Conservation (phyloP, 2,797 vertebrate species). For the Tauraco hartlaubi region DNA sequence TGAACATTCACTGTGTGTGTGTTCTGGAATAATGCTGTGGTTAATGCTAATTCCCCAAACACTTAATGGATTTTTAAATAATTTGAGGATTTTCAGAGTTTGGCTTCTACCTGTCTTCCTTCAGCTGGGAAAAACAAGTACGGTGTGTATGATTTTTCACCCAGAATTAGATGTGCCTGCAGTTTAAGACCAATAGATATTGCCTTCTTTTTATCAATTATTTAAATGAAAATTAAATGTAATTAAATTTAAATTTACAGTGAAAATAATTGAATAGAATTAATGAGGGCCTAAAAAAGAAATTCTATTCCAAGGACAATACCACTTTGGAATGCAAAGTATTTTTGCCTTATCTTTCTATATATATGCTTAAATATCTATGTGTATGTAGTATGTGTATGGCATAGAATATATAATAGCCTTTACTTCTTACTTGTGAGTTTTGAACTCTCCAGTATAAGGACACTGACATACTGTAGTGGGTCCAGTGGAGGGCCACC, state of each 20-base stretch:
- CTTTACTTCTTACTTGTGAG: not conserved
- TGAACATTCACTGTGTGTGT: not conserved
- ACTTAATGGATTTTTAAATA: not conserved
- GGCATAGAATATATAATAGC: not conserved
- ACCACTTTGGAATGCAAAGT: not conserved
- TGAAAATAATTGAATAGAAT: not conserved
- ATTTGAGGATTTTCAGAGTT: not conserved
- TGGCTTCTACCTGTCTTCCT: not conserved
- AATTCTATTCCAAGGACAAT: not conserved
- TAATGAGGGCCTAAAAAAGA: not conserved
- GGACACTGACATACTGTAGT: not conserved
- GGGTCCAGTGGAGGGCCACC: not conserved
- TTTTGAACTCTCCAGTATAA: not conserved
- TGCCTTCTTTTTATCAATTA: not conserved
- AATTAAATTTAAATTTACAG: not conserved
- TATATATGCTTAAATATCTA: not conserved
- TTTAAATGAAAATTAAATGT: not conserved
- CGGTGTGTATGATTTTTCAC: not conserved
- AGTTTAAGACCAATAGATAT: not conserved
- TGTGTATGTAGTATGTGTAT: not conserved
- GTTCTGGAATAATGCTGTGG: constrained; percentile 13
- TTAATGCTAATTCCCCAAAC: constrained; percentile 22
- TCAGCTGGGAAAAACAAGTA: not conserved
- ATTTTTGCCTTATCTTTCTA: not conserved
- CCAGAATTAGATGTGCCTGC: not conserved